phyloP scores from a whole-genome alignment of 2,888 invertebrate genomes.

The Drosophila mettleri region DNA sequence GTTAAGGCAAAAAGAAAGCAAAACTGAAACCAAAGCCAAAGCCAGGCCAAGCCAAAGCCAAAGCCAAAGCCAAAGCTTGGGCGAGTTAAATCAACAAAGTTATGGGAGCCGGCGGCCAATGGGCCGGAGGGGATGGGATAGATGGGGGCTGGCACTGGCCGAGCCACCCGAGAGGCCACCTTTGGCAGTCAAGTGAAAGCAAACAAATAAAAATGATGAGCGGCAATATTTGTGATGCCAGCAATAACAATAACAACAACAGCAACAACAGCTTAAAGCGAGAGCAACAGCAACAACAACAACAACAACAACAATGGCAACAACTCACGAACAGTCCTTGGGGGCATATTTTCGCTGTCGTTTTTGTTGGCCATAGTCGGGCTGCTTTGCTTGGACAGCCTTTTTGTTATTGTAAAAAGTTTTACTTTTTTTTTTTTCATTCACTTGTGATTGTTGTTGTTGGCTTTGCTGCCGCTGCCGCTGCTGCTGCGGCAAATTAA shows the following conservation, averaged over 20 bases:
- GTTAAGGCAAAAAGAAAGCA: constrained; percentile 13
- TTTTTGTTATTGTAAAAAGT: constrained; percentile 70
- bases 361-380: constrained; percentile 46
- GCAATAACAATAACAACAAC: constrained; percentile 40
- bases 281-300: constrained; percentile 20
- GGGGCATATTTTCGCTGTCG: constrained; percentile 65
- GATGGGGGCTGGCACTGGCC: not conserved
- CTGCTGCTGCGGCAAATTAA: constrained; percentile 74
- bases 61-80: constrained; percentile 32
- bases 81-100: constrained; percentile 71
- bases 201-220: constrained; percentile 82
- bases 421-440: constrained; percentile 66
- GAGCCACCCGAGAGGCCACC: constrained; percentile 64
- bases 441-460: constrained; percentile 24
- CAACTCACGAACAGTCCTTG: constrained; percentile 56
- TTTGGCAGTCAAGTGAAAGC: constrained; percentile 65
- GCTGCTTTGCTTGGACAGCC: constrained; percentile 45
- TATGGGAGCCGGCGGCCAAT: constrained; percentile 22
- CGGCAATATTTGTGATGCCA: constrained; percentile 68
- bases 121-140: not conserved
- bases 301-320: constrained; percentile 30
- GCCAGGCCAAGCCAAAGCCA: constrained; percentile 36
- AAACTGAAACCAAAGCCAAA: constrained; percentile 32
- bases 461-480: constrained; percentile 42
- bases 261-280: constrained; percentile 34